Conservation (phyloP, 2,888 invertebrate species). For the Anodontia alba region DNA sequence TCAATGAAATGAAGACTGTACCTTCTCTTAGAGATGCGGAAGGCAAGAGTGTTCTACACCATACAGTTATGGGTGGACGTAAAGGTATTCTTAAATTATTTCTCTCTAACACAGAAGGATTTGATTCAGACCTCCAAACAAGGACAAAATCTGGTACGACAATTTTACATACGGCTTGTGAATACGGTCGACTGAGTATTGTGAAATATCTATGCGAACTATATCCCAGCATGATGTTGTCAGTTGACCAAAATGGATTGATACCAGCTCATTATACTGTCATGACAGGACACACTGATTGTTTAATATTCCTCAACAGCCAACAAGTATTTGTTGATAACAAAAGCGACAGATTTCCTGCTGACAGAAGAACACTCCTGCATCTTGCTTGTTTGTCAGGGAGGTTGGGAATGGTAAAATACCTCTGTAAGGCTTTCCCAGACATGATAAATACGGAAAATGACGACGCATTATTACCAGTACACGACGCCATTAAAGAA, state of each 20-base stretch:
- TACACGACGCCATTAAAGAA: constrained; percentile 42
- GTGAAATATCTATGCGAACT: constrained; percentile 28
- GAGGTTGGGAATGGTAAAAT: constrained; percentile 25
- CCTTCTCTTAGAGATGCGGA: neutral
- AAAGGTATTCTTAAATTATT: constrained; percentile 41
- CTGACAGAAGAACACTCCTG: constrained; percentile 44
- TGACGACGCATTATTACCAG: constrained; percentile 41
- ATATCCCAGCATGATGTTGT: constrained; percentile 29
- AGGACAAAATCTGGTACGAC: constrained; percentile 44
- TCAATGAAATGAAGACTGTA: neutral
- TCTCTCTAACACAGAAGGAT: neutral
- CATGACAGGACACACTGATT: constrained; percentile 47
- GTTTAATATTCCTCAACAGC: constrained; percentile 25
- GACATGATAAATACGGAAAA: constrained; percentile 34
- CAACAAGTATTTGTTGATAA: neutral
- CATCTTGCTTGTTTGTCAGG: constrained; percentile 58
- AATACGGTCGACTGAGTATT: constrained; percentile 34
- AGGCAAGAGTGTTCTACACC: constrained; percentile 18
- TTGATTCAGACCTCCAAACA: constrained; percentile 26
- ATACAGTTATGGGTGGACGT: constrained; percentile 39
- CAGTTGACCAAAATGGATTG: constrained; percentile 46
- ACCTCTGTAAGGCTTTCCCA: constrained; percentile 37
- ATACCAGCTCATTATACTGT: constrained; percentile 52
- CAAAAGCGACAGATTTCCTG: constrained; percentile 3
- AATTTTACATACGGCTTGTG: constrained; percentile 45